Conservation (phyloP, 2,797 vertebrate genomes). For the Intellagama lesueurii region DNA sequence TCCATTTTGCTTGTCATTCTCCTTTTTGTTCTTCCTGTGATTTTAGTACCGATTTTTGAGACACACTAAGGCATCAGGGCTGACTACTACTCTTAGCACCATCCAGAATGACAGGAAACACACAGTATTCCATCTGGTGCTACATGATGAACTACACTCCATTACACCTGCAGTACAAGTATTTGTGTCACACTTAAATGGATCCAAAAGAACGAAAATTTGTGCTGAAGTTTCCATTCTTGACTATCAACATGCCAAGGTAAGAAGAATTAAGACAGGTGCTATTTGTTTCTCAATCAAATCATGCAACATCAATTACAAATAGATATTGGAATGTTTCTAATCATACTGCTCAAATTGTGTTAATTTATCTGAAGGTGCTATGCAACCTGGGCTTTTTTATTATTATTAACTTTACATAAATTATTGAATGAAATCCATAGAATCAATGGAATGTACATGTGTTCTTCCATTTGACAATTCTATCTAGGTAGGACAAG, state of each 20-base stretch:
- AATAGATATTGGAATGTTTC: neutral
- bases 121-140: constrained; percentile 83
- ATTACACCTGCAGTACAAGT: constrained; percentile 79
- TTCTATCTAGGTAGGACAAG: too few species aligned
- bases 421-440: neutral
- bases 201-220: constrained; percentile 80
- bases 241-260: constrained; percentile 81
- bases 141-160: constrained; percentile 76
- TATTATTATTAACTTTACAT: neutral
- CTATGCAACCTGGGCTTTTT: neutral
- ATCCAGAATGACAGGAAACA: constrained; percentile 77
- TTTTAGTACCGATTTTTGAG: constrained; percentile 80
- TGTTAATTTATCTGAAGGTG: neutral
- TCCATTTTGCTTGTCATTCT: constrained; percentile 1
- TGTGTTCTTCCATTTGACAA: too few species aligned
- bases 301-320: neutral
- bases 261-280: constrained; percentile 69
- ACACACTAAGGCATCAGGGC: constrained; percentile 69
- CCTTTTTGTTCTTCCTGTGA: constrained; percentile 4
- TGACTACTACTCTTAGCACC: constrained; percentile 81
- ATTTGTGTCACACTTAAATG: constrained; percentile 79
- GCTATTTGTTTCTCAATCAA: neutral
- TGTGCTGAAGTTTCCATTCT: constrained; percentile 81
- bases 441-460: too few species aligned
- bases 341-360: neutral